A percentile compares a stretch with the other conserved stretches of the same genome.
These are phyloP conservation scores for Tenthredo scrophulariae DNA, from an alignment of 2,888 invertebrate species.

Conservation along the genomic window DNA sequence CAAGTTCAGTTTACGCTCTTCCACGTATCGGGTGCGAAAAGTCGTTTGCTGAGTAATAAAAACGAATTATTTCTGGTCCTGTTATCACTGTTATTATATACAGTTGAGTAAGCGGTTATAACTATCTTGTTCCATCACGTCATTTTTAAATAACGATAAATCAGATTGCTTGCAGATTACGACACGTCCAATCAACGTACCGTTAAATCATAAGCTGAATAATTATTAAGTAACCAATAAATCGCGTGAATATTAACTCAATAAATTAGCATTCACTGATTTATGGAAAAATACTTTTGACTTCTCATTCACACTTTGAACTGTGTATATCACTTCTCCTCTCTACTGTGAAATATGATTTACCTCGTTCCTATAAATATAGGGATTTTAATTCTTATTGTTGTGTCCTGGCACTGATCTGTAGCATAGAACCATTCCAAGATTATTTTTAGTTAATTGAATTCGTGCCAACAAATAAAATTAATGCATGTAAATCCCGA, in stretches of 20 bases:
- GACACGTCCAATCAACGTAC: background rate
- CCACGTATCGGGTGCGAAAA: background rate
- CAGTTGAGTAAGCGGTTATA: background rate
- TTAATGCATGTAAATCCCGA: background rate
- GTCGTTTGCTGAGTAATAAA: background rate
- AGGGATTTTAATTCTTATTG: background rate
- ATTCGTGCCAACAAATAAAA: background rate
- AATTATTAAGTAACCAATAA: background rate
- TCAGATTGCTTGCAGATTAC: background rate
- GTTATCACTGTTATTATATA: conserved; percentile 10
- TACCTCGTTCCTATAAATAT: background rate
- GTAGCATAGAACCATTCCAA: background rate
- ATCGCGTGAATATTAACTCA: background rate
- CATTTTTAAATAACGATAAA: background rate
- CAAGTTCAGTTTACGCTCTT: background rate
- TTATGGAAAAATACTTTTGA: background rate
- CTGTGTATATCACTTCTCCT: background rate
- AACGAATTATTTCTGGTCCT: background rate
- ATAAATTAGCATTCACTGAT: background rate
- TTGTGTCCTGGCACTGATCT: background rate
- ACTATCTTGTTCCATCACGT: background rate
- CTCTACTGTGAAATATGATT: too few species aligned
- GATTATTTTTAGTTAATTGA: background rate
- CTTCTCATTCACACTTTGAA: background rate
- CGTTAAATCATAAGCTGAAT: background rate